These are phyloP conservation scores for Atta texana DNA, from an alignment of 1,140 invertebrate genomes.

Conservation along the genomic window DNA sequence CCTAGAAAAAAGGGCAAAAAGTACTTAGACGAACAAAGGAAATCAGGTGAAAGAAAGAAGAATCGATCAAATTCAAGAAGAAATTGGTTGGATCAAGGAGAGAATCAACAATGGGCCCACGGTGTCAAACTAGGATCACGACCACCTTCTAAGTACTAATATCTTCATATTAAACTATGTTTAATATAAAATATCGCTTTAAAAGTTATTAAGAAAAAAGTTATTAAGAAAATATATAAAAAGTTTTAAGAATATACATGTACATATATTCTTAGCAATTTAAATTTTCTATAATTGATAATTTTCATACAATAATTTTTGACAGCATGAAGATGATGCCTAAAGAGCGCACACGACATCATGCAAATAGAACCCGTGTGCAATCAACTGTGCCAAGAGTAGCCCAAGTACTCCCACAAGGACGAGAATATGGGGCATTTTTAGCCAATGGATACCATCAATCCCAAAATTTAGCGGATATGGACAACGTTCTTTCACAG, in stretches of 20 bases:
- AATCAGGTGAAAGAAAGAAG: constrained; percentile 66
- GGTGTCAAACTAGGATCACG: constrained; percentile 82
- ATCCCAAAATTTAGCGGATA: constrained; percentile 71
- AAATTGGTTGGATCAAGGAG: constrained; percentile 68
- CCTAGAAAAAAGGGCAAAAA: constrained; percentile 78
- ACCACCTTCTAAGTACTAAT: constrained; percentile 77
- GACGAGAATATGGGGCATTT: constrained; percentile 71
- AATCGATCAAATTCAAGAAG: constrained; percentile 52
- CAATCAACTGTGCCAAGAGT: constrained; percentile 56
- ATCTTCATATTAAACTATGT: constrained; percentile 28
- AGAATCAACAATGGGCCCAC: constrained; percentile 79
- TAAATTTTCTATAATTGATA: not conserved
- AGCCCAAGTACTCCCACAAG: constrained; percentile 67
- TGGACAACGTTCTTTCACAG: constrained; percentile 68
- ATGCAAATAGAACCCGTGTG: constrained; percentile 62
- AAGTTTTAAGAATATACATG: not conserved
- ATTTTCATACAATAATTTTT: constrained; percentile 18
- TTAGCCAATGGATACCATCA: constrained; percentile 68
- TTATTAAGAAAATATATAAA: not conserved
- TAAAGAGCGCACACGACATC: constrained; percentile 72
- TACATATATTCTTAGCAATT: not conserved
- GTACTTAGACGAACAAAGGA: constrained; percentile 55
- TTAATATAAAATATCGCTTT: constrained; percentile 7
- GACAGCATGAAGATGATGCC: constrained; percentile 16
- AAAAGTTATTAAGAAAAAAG: not conserved